phyloP scores from a whole-genome alignment of 2,797 vertebrate genomes.

The Hylomyscus alleni region DNA sequence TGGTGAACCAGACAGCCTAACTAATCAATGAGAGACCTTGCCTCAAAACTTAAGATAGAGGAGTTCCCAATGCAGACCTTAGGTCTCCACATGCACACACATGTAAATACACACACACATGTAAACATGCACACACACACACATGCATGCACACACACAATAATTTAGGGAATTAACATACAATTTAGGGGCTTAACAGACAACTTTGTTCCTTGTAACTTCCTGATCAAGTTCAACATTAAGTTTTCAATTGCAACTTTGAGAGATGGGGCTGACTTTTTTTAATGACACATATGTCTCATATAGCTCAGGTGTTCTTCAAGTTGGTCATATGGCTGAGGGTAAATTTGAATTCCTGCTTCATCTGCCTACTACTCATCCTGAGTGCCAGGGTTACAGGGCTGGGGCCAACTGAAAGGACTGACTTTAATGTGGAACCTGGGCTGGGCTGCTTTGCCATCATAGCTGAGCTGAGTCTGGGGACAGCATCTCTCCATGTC shows the following conservation, averaged over 20 bases:
- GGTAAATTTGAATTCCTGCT: neutral
- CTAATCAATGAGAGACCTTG: neutral
- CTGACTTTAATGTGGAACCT: neutral
- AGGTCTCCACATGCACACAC: neutral
- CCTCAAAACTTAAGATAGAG: neutral
- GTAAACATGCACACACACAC: neutral
- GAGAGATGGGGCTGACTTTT: neutral
- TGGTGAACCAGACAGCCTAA: neutral
- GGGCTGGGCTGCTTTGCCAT: neutral
- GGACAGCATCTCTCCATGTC: neutral
- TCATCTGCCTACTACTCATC: neutral
- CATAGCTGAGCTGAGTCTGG: neutral
- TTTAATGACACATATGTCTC: neutral
- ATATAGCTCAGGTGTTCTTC: neutral
- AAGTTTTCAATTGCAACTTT: neutral
- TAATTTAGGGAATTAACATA: neutral
- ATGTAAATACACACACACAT: neutral
- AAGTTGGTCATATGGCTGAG: neutral
- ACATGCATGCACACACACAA: no score
- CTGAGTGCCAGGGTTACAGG: neutral
- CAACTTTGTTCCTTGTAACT: neutral
- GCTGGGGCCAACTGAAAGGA: neutral
- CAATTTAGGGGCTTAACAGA: neutral
- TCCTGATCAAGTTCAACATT: slow-evolving; percentile 2
- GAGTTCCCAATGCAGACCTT: neutral